phyloP scores from a whole-genome alignment of 2,113 vertebrate genomes.

The Fulmarus glacialis region DNA sequence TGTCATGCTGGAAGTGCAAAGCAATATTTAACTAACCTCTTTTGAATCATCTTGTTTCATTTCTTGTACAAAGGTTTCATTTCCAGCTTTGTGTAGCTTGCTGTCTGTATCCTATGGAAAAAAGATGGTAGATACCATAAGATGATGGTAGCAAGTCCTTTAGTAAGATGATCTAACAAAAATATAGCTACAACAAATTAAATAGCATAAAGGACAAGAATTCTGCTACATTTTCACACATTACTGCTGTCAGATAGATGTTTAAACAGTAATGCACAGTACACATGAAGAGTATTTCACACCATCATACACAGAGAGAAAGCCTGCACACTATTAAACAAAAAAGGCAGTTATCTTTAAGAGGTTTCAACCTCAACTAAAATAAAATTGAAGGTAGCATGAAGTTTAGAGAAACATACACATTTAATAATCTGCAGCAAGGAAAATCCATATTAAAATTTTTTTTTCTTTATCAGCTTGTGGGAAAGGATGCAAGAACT shows the following conservation, averaged over 20 bases:
- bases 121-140: not conserved
- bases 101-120: conserved; percentile 66
- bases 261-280: not conserved
- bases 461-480: not conserved
- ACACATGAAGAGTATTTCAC: not conserved
- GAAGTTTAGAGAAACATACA: not conserved
- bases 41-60: conserved; percentile 80
- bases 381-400: not conserved
- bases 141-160: not conserved
- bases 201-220: not conserved
- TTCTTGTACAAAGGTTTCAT: conserved; percentile 69
- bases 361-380: not conserved
- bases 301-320: not conserved
- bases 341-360: not conserved
- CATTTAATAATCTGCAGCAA: not conserved
- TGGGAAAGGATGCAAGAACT: not conserved
- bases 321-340: not conserved
- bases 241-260: not conserved
- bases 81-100: conserved; percentile 39
- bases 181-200: not conserved
- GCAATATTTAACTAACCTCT: conserved; percentile 72
- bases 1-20: not conserved
- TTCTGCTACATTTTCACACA: not conserved
- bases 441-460: not conserved
- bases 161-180: not conserved